phyloP scores from a whole-genome alignment of 1,140 invertebrate genomes.

The Macrostomum lignano region DNA sequence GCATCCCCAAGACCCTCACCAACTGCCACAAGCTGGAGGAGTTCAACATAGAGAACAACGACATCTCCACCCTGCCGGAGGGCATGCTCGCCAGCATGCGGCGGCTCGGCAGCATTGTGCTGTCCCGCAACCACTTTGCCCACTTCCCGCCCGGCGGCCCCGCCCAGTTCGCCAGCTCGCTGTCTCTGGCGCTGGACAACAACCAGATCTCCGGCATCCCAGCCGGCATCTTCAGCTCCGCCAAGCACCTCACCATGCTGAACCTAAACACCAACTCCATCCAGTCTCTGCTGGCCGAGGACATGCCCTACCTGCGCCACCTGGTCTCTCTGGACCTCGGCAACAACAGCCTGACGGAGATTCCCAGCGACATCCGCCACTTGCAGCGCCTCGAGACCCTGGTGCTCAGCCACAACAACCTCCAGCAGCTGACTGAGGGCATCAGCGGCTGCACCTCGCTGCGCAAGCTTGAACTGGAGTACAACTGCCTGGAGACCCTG shows the following conservation, averaged over 20 bases:
- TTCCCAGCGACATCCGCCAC: constrained; percentile 85
- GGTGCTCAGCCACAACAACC: constrained; percentile 73
- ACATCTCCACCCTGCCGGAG: constrained; percentile 60
- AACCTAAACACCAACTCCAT: constrained; percentile 35
- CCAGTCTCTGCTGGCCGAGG: constrained; percentile 49
- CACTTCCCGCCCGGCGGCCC: constrained; percentile 85
- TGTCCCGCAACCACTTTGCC: constrained; percentile 73
- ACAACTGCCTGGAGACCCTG: constrained; percentile 25
- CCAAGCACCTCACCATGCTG: constrained; percentile 22
- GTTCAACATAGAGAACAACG: constrained; percentile 94
- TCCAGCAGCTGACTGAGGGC: too few relatives aligned
- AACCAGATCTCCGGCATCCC: constrained; percentile 84
- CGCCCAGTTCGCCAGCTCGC: constrained; percentile 72
- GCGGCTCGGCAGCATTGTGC: constrained; percentile 62
- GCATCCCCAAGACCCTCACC: constrained; percentile 56
- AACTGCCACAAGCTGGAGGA: constrained; percentile 86
- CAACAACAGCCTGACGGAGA: constrained; percentile 36
- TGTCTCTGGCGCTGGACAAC: constrained; percentile 70
- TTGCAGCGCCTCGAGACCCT: constrained; percentile 77
- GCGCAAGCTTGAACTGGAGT: constrained; percentile 24
- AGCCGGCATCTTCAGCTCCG: constrained; percentile 26
- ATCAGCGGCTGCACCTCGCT: too few relatives aligned
- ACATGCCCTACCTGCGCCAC: constrained; percentile 25
- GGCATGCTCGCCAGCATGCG: constrained; percentile 67
- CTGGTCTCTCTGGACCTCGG: constrained; percentile 32